Evolutionary conservation across 2,888 invertebrate species (phyloP).

Genomic region (Drosophila nr. perissopoda): DNA sequence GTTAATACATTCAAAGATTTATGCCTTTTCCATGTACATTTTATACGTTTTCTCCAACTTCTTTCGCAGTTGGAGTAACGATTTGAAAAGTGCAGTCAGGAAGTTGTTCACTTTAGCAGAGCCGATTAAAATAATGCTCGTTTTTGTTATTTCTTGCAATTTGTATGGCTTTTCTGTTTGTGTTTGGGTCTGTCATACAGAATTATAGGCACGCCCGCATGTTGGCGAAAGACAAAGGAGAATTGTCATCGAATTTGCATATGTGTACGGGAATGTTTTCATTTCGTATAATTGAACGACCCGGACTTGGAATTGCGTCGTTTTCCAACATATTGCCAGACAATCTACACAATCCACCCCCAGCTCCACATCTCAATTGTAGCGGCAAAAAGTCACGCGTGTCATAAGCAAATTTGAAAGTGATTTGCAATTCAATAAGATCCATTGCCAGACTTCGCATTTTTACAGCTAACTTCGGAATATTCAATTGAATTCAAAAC

Average conservation of each 20-base stretch:
- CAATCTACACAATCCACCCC: background rate
- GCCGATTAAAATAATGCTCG: constrained; percentile 35
- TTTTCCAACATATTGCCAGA: constrained; percentile 23
- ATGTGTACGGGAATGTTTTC: constrained; percentile 37
- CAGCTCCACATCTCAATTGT: background rate
- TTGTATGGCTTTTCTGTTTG: constrained; percentile 21
- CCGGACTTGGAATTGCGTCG: constrained; percentile 30
- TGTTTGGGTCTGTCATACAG: background rate
- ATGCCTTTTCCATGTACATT: background rate
- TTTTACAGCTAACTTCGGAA: constrained; percentile 37
- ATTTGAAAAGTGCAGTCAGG: constrained; percentile 18
- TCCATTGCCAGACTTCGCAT: constrained; percentile 30
- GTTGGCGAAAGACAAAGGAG: constrained; percentile 28
- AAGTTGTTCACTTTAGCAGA: constrained; percentile 57
- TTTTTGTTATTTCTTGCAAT: constrained; percentile 7
- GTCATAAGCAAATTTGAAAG: constrained; percentile 44
- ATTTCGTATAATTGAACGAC: constrained; percentile 26
- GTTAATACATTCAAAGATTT: background rate
- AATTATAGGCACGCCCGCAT: constrained; percentile 60
- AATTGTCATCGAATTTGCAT: constrained; percentile 57
- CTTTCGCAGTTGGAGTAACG: background rate
- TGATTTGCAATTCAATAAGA: constrained; percentile 67
- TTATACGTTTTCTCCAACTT: background rate
- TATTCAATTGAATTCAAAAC: constrained; percentile 59
- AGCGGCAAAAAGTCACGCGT: constrained; percentile 18